Base-by-base conservation (phyloP, 2,888 invertebrate species). In the Lepidocyrtoides sp. region DNA sequence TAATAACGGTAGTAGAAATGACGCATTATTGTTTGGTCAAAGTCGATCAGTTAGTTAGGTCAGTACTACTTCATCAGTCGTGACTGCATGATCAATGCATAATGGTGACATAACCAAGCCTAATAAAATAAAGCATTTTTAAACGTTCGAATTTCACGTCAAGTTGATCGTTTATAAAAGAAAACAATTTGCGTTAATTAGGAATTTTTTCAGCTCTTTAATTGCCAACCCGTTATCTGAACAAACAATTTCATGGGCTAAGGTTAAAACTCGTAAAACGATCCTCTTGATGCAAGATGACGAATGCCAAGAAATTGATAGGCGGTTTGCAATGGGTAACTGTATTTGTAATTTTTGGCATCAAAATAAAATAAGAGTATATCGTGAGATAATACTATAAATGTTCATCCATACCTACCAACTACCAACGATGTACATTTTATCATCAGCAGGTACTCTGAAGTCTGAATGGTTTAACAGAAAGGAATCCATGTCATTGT, bases 401-500 rank as follows among this genome's bases (percentile, higher is more conserved):
- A n/a, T n/a, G n/a, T n/a, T n/a, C n/a, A n/a, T n/a, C n/a, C n/a
- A n/a, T n/a, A n/a, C n/a, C n/a, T n/a, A n/a, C n/a, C n/a, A n/a
- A n/a, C n/a, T n/a, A n/a, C n/a, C n/a, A n/a, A n/a, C n/a, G n/a
- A n/a, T 2, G 48, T n/a, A 48, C n/a, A n/a, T 2, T 48, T 48
- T 23, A 60, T 5, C 60, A 60, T 8, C 23, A 14, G 32, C 14
- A 32, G 14, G 32, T 66, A n/a, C n/a, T n/a, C n/a, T 17, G 26
- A 4, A 48, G 1, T 23, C 23, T 51, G 51, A n/a, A 44, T 72
- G 20, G 44, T 44, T 17, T 26, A 48, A 17, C n/a, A 48, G 36
- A n/a, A 29, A 60, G 32, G 90, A 81, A 91, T 91, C 23, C 90
- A 86, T 91, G 90, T 91, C 90, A 91, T 85, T 91, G 90, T 91